These are phyloP conservation scores for Eledone cirrhosa DNA, from an alignment of 2,888 invertebrate genomes.

Conservation along the genomic window DNA sequence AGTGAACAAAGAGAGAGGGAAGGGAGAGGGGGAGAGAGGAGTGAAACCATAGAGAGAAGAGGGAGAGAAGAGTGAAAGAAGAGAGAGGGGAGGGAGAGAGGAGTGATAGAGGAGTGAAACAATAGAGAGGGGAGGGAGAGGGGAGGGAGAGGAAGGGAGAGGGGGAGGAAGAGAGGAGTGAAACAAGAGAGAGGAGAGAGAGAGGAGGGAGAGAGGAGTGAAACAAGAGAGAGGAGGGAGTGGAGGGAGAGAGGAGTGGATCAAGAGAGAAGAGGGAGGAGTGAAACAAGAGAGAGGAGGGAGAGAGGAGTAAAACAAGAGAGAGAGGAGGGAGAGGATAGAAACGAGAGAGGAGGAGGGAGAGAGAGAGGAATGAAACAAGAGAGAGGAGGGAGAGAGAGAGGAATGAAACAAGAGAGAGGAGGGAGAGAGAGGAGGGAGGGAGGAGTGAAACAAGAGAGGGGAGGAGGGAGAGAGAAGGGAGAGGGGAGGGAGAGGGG, in stretches of 20 bases:
- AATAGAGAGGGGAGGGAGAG: conserved; percentile 45
- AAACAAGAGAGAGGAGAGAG: conserved; percentile 58
- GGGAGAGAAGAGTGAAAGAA: conserved; percentile 13
- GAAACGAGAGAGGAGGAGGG: conserved; percentile 26
- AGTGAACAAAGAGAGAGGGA: conserved; percentile 14
- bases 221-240: conserved; percentile 37
- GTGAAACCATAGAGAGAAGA: conserved; percentile 19
- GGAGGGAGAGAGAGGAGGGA: conserved; percentile 29
- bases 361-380: background rate
- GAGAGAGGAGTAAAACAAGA: conserved; percentile 32
- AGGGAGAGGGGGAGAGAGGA: conserved; percentile 30
- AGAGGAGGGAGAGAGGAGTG: conserved; percentile 35
- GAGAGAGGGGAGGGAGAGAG: conserved; percentile 49
- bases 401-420: conserved; percentile 29
- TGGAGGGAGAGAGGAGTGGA: too few relatives aligned
- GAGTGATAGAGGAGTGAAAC: conserved; percentile 43
- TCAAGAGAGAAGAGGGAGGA: too few relatives aligned
- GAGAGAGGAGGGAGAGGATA: background rate
- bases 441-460: conserved; percentile 32
- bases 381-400: conserved; percentile 30
- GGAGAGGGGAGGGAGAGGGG: conserved; percentile 30
- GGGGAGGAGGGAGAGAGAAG: conserved; percentile 31
- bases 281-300: conserved; percentile 30
- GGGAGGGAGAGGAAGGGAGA: conserved; percentile 61
- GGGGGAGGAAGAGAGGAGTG: conserved; percentile 59